Evolutionary conservation across 1,140 invertebrate species (phyloP), one percentile per base, ranked within the genome.

Genomic region (Drosophila athabasca): DNA sequence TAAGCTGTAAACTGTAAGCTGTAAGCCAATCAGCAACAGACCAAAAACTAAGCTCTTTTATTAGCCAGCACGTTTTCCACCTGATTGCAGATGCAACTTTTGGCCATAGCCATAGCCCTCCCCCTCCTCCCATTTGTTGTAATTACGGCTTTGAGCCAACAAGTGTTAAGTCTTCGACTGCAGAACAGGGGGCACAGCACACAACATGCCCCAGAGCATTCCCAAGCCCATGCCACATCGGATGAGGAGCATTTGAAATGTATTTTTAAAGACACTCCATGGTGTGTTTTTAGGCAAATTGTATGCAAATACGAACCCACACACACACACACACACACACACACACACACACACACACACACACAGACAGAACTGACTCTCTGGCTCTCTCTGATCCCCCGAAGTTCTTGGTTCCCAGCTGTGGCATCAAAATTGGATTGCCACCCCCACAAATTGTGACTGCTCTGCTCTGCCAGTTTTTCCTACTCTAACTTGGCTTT

Each of bases 211-310:
- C 53, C 43, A 22, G 35, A 46, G 9, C 31, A 9, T 11, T 3
- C 17, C 17, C 17, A 19, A 19, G 17, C 17, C 8, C 3, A 9
- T 35, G 31, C 0, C 31, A 6, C 31, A 35, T 35, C 9, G 61
- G 46, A 46, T 39, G 31, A 44, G 54, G 31, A 44, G 49, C 17
- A 68, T 62, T 69, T 62, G 51, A 82, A 89, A 88, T 88, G 84
- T 88, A 88, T 88, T 88, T 88, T 88, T 83, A 89, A 89, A 83
- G 84, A 88, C 64, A 89, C 76, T 76, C 83, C 65, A 62, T 74
- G 68, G 79, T 79, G 83, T 89, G 84, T 88, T 88, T 88, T 83
- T 89, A 83, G 79, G 79, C 84, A 89, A 88, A 88, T 88, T 88
- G 83, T 89, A 88, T 83, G 83, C 84, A 88, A 88, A 89, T 88